phyloP scores from a whole-genome alignment of 2,113 vertebrate genomes.

The Hucho hucho region DNA sequence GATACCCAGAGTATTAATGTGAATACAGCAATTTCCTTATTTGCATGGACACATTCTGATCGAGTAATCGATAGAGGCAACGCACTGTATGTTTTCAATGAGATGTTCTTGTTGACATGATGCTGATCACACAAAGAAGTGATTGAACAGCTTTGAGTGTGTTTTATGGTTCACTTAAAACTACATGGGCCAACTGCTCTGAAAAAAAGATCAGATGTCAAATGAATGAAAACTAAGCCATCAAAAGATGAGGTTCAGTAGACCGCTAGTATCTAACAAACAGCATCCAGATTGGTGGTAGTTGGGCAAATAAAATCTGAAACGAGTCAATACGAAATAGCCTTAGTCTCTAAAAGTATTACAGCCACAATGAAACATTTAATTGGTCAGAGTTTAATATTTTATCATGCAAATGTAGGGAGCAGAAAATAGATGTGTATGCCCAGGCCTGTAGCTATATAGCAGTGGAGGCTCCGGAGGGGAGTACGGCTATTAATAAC shows the following conservation, averaged over 20 bases:
- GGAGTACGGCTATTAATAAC: too few species aligned
- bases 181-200: too few species aligned
- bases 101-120: too few species aligned
- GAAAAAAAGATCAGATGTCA: neutral
- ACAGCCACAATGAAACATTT: constrained; percentile 60
- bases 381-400: constrained; percentile 62
- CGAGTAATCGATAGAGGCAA: too few species aligned
- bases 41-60: too few species aligned
- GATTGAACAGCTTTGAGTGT: too few species aligned
- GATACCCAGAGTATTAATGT: too few species aligned
- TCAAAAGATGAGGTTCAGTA: neutral
- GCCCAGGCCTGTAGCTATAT: neutral
- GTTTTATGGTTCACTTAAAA: too few species aligned
- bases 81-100: too few species aligned
- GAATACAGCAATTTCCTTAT: too few species aligned
- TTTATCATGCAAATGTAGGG: constrained; percentile 51
- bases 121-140: too few species aligned
- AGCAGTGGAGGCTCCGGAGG: too few species aligned
- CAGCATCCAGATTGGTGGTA: neutral
- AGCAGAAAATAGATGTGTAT: neutral
- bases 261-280: neutral
- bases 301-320: neutral
- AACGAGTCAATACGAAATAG: neutral
- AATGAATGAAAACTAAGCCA: neutral
- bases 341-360: neutral